Percentiles rank a stretch among this genome's conserved stretches.
These are phyloP conservation scores for Coenonympha glycerion DNA, from an alignment of 2,888 invertebrate species.

Conservation along the genomic window DNA sequence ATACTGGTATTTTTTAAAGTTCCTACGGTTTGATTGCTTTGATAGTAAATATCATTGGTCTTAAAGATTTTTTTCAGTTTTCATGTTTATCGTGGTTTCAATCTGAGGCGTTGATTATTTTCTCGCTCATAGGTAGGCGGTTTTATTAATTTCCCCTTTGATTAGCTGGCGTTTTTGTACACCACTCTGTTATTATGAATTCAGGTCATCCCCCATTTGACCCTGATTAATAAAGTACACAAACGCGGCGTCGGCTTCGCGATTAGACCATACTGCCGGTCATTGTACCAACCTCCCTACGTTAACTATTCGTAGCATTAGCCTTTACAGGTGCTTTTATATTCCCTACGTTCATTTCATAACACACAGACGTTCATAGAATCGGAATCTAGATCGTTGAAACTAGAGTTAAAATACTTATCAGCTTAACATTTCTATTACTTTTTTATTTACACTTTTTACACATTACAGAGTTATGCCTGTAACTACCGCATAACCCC, in stretches of 20 bases:
- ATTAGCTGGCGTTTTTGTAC: too few relatives aligned
- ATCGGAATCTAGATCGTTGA: too few relatives aligned
- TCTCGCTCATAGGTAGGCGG: background rate
- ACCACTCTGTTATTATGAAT: conserved; percentile 10
- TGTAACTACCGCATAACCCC: too few relatives aligned
- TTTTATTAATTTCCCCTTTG: background rate
- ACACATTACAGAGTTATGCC: too few relatives aligned
- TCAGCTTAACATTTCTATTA: too few relatives aligned
- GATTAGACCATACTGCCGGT: conserved; percentile 20
- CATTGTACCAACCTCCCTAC: conserved; percentile 17
- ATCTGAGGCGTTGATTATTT: background rate
- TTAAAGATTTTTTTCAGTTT: background rate
- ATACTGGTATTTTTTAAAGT: too few relatives aligned
- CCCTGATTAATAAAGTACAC: conserved; percentile 12
- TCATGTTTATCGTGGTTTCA: background rate
- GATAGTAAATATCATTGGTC: too few relatives aligned
- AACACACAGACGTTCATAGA: background rate
- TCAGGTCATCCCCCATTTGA: conserved; percentile 10
- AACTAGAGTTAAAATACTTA: too few relatives aligned
- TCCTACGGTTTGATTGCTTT: too few relatives aligned
- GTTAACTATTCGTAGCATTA: conserved; percentile 4
- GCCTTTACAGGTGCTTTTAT: background rate
- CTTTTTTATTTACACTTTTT: too few relatives aligned
- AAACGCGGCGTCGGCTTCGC: conserved; percentile 9
- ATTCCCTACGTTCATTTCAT: background rate